Percentiles rank a stretch among this genome's conserved stretches.
Evolutionary conservation across 2,888 invertebrate species (phyloP).

Genomic region (Hipparchia semele): DNA sequence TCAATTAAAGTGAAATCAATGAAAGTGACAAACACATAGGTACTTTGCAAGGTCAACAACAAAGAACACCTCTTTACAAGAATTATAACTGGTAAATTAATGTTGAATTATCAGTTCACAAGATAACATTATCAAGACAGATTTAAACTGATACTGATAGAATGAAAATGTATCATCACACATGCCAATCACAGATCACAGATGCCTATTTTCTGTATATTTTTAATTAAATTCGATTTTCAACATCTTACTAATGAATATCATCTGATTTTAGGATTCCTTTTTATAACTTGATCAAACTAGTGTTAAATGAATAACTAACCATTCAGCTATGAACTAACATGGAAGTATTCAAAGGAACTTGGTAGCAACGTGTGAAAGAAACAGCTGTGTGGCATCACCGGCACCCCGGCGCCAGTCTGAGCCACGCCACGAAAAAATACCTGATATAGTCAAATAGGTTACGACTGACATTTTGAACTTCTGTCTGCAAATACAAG

Average conservation of each 20-base stretch:
- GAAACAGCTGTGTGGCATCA: conserved; percentile 53
- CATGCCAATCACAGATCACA: no score
- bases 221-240: not conserved
- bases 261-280: not conserved
- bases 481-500: conserved; percentile 45
- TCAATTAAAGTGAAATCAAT: no score
- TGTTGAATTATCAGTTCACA: no score
- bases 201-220: not conserved
- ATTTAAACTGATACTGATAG: no score
- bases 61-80: no score
- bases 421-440: conserved; percentile 52
- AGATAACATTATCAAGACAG: no score
- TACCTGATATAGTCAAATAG: conserved; percentile 70
- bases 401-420: conserved; percentile 51
- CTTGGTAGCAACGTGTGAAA: conserved; percentile 44
- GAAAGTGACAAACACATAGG: no score
- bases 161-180: no score
- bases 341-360: conserved; percentile 1
- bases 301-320: not conserved
- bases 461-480: conserved; percentile 62
- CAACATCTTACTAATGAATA: not conserved
- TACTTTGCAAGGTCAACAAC: no score
- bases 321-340: not conserved
- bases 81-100: no score
- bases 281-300: not conserved